These are phyloP conservation scores for Campoplex capitator DNA, from an alignment of 2,888 invertebrate genomes.

Conservation along the genomic window DNA sequence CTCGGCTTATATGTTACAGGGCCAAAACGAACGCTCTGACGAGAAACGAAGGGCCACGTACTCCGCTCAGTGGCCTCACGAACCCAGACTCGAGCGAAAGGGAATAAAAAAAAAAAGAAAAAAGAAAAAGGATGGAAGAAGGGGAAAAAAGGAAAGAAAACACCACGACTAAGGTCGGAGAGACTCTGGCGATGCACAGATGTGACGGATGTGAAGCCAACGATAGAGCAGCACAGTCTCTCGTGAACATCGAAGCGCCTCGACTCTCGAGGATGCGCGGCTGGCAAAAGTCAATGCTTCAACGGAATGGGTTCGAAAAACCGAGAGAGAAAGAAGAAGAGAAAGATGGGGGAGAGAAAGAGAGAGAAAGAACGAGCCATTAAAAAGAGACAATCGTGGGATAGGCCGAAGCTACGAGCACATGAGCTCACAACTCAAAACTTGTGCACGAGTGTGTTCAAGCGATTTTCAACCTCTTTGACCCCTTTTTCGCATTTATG, in stretches of 20 bases:
- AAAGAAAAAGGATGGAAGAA: conserved; percentile 11
- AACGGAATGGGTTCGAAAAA: conserved; percentile 43
- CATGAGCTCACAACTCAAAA: conserved; percentile 37
- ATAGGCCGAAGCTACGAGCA: conserved; percentile 21
- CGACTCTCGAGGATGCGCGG: conserved; percentile 48
- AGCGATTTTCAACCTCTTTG: conserved; percentile 31
- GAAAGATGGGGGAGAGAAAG: conserved; percentile 23
- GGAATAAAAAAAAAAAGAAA: conserved; percentile 25
- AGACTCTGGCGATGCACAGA: conserved; percentile 81
- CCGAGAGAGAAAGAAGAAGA: neutral
- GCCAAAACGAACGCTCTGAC: conserved; percentile 6
- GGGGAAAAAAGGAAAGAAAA: conserved; percentile 65
- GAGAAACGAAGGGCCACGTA: conserved; percentile 25
- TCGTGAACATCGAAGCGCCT: conserved; percentile 16
- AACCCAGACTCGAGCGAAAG: conserved; percentile 20
- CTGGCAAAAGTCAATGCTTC: conserved; percentile 66
- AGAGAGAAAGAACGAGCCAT: conserved; percentile 37
- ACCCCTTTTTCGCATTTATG: neutral
- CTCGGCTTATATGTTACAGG: conserved; percentile 14
- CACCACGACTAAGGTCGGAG: conserved; percentile 65
- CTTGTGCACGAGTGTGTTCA: neutral
- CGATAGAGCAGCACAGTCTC: conserved; percentile 48
- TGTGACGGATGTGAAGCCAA: conserved; percentile 82
- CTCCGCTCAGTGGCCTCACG: conserved; percentile 19
- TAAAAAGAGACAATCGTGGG: conserved; percentile 48